Base-by-base conservation (phyloP, 1,140 invertebrate species). In the Goniozus legneri region DNA sequence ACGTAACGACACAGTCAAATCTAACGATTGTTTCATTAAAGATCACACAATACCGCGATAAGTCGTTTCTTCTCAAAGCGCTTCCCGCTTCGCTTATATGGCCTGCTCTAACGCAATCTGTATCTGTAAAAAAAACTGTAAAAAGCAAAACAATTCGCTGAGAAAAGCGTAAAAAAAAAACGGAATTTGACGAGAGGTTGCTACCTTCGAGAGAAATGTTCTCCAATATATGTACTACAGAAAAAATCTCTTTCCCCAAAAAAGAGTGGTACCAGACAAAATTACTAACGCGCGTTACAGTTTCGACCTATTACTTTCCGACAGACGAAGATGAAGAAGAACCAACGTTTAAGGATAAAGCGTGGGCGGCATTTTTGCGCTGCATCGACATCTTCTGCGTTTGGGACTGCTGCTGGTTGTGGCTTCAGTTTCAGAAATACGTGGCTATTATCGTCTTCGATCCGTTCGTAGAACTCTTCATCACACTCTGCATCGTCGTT, bases 391-490 rank as follows among this genome's bases (percentile, higher is more conserved):
- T 94, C 52, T 91, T 97, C 77, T 97, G 94, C 79, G 89, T 95
- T 40, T 98, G 95, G 95, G 91, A 97, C 76, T 96, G 94, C 79
- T 95, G 92, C 77, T 86, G 84, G 78, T 80, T 85, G 54, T 97
- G 93, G 91, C 79, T 94, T 48, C 87, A 86, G 70, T 84, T 97
- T 67, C 91, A 95, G 78, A 88, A 93, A 71, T 86, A 87, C 72
- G 83, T 97, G n/a, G 83, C 87, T 2, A 76, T 96, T 12, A 79
- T 98, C 58, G 95, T 98, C 42, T 95, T 97, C 76, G 95, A 98
- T 82, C 93, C 95, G 4, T 98, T 98, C 69, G 92, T 97, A 52
- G 96, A 98, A 73, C 80, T 98, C 50, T 97, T 98, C 77, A 98
- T 98, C 70, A 98, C 95, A 6, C 80, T 98, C 31, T 98, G 95